Percentiles rank a stretch among this genome's conserved stretches.
phyloP scores from a whole-genome alignment of 2,797 vertebrate genomes.

The Oreochromis mossambicus region DNA sequence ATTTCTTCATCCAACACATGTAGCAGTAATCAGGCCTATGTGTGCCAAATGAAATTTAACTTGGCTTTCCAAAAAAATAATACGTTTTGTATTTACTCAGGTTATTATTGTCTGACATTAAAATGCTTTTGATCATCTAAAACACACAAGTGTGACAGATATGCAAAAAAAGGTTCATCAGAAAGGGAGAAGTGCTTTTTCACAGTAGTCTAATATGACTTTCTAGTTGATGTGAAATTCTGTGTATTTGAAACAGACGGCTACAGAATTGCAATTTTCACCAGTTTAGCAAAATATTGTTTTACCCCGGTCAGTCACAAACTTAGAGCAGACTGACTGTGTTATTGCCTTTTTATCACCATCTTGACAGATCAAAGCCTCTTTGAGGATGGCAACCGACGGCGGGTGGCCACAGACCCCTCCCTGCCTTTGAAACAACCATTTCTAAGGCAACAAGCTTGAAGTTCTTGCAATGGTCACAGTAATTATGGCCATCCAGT shows the following conservation, averaged over 20 bases:
- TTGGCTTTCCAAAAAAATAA: fast-evolving
- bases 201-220: neutral
- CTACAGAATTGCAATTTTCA: neutral
- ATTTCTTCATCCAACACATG: neutral
- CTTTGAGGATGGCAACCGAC: neutral
- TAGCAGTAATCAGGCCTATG: neutral
- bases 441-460: neutral
- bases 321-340: neutral
- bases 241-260: neutral
- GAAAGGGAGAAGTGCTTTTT: neutral
- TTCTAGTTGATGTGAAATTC: neutral
- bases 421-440: neutral
- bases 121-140: neutral
- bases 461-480: neutral
- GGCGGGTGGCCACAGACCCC: neutral
- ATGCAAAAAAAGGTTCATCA: neutral
- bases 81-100: neutral
- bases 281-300: neutral
- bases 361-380: neutral
- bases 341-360: neutral
- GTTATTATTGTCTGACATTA: neutral
- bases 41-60: neutral
- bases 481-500: neutral
- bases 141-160: neutral
- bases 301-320: neutral